Evolutionary conservation across 2,888 invertebrate species (phyloP).

Genomic region (Tryphoninae sp.): DNA sequence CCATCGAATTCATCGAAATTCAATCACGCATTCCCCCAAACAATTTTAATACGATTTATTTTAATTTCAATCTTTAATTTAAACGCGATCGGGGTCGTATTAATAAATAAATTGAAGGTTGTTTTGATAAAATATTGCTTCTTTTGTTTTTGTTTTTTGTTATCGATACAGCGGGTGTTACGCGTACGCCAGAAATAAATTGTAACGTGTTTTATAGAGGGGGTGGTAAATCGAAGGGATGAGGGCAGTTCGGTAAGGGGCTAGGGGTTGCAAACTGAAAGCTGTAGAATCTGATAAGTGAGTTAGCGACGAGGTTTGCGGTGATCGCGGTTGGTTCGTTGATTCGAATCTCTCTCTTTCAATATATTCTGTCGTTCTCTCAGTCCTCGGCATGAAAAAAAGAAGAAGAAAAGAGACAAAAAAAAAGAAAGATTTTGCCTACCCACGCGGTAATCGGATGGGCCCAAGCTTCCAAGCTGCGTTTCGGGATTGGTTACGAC

Average conservation of each 20-base stretch:
- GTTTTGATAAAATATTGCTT: no score
- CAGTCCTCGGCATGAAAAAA: conserved; percentile 6
- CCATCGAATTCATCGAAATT: no score
- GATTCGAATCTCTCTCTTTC: conserved; percentile 30
- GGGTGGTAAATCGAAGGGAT: background rate
- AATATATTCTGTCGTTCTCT: conserved; percentile 11
- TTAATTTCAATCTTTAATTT: no score
- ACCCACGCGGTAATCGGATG: conserved; percentile 31
- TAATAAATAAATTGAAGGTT: no score
- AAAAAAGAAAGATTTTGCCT: conserved; percentile 29
- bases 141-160: no score
- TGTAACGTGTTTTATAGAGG: background rate
- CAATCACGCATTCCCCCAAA: no score
- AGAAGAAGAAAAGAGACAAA: background rate
- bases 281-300: conserved; percentile 25
- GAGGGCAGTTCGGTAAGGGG: conserved; percentile 3
- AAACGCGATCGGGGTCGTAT: no score
- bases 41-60: no score
- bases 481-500: conserved; percentile 7
- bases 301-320: conserved; percentile 16
- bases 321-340: background rate
- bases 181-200: background rate
- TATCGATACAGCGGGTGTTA: no score
- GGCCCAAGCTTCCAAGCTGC: conserved; percentile 13
- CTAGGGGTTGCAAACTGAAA: conserved; percentile 12